Evolutionary conservation across 2,113 vertebrate species (phyloP), one percentile per base, ranked within the genome.

Genomic region (Syrrhaptes paradoxus): DNA sequence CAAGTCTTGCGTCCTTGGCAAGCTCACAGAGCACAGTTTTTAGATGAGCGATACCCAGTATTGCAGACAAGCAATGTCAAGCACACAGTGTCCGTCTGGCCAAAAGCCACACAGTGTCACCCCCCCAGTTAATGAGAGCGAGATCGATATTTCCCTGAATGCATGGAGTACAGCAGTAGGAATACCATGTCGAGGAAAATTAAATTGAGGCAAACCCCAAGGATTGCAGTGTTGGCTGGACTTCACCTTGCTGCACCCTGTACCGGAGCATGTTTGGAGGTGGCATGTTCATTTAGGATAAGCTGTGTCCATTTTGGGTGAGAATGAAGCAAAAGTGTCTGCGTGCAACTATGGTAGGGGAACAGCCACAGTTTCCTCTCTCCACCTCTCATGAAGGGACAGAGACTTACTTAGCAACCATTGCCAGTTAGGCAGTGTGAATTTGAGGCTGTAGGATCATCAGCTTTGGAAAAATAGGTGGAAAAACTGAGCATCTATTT

Each of bases 91-190:
- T 29, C 11, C 1, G 3, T 38, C 57, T 10, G 7, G 58, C 62
- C 52, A 49, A 20, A 62, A 89, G 57, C 26, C 62, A 29, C 46
- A 7, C 0, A 0, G 0, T 58, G 36, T 62, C 43, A 55, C 29
- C 17, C 7, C 11, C 32, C 25, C 43, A 32, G 55, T 48, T 81
- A 6, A 20, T 0, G 2, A 46, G 77, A 22, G 6, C 0, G 1
- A 31, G n/a, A 12, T 21, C 0, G 0, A 48, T 12, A 4, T 17
- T 62, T 55, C 68, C 57, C 45, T 8, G 25, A 14, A 6, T 0
- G 3, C 14, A 1, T 4, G 7, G 31, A 46, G 19, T 15, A 38
- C 31, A 31, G 66, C 36, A 32, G 48, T 5, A 36, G 59, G 62
- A 75, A 54, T 22, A 7, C 13, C 31, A 3, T 1, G 6, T 13